A percentile compares a stretch with the other conserved stretches of the same genome.
Conservation (phyloP, 2,888 invertebrate genomes). For the Sericinus montela region DNA sequence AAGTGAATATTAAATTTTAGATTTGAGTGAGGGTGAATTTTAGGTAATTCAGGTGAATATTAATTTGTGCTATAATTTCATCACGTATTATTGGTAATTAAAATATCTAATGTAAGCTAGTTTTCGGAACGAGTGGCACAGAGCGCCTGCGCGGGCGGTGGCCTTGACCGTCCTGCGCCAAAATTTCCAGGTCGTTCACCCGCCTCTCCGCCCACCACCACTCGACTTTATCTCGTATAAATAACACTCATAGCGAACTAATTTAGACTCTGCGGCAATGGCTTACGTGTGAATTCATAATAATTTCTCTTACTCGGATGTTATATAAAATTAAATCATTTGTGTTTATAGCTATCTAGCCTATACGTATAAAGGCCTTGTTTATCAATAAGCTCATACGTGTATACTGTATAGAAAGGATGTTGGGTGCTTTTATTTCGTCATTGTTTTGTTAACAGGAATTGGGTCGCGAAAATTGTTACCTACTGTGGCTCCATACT, state of each 20-base stretch:
- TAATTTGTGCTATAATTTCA: too few relatives aligned
- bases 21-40: too few relatives aligned
- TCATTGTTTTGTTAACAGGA: constrained; percentile 14
- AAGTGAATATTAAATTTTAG: too few relatives aligned
- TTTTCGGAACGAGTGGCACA: too few relatives aligned
- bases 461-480: constrained; percentile 5
- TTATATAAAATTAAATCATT: constrained; percentile 65
- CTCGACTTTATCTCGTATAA: constrained; percentile 69
- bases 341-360: constrained; percentile 55
- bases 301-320: constrained; percentile 26
- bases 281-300: constrained; percentile 31
- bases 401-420: constrained; percentile 27
- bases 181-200: constrained; percentile 76
- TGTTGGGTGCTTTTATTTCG: constrained; percentile 16
- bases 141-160: constrained; percentile 56
- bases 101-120: too few relatives aligned
- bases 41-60: too few relatives aligned
- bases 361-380: constrained; percentile 56
- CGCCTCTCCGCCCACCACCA: constrained; percentile 67
- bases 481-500: not conserved
- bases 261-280: constrained; percentile 34
- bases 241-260: constrained; percentile 40
- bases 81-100: too few relatives aligned
- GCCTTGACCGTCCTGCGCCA: constrained; percentile 79
- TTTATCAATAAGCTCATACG: constrained; percentile 63